A percentile compares a stretch with the other conserved stretches of the same genome.
phyloP scores from a whole-genome alignment of 2,113 vertebrate genomes.

The Melanerpes formicivorus region DNA sequence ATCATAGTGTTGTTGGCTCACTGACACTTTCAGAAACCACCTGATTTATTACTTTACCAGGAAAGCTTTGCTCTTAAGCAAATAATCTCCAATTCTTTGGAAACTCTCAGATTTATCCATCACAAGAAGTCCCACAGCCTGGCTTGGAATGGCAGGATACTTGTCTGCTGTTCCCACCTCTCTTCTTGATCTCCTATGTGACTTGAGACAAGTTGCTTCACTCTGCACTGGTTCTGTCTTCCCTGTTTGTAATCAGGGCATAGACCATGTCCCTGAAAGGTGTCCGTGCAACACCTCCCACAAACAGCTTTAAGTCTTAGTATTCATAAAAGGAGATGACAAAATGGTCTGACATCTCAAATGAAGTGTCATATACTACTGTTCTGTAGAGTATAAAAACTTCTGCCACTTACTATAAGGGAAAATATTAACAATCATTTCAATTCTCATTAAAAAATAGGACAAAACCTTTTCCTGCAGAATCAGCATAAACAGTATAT shows the following conservation, averaged over 20 bases:
- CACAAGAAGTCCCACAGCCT: not conserved
- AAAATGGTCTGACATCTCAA: not conserved
- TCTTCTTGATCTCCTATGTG: not conserved
- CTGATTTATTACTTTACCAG: not conserved
- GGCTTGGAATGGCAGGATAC: not conserved
- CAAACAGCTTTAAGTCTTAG: not conserved
- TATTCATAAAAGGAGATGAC: not conserved
- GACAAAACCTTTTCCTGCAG: not conserved
- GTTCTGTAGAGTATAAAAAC: not conserved
- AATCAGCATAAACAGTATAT: not conserved
- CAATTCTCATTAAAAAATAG: not conserved
- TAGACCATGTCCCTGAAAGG: not conserved
- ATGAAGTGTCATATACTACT: not conserved
- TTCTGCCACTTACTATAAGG: not conserved
- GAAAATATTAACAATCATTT: not conserved
- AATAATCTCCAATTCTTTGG: not conserved
- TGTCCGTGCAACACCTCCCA: not conserved
- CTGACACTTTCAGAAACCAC: not conserved
- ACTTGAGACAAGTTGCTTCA: not conserved
- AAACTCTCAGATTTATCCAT: not conserved
- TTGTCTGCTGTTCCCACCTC: not conserved
- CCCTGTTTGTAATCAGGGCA: not conserved
- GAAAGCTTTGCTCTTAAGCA: not conserved
- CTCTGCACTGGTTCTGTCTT: slow-evolving; percentile 13
- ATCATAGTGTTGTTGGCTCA: fast-evolving